Conservation (phyloP, 2,888 invertebrate species). For the Aspidiotus destructor region DNA sequence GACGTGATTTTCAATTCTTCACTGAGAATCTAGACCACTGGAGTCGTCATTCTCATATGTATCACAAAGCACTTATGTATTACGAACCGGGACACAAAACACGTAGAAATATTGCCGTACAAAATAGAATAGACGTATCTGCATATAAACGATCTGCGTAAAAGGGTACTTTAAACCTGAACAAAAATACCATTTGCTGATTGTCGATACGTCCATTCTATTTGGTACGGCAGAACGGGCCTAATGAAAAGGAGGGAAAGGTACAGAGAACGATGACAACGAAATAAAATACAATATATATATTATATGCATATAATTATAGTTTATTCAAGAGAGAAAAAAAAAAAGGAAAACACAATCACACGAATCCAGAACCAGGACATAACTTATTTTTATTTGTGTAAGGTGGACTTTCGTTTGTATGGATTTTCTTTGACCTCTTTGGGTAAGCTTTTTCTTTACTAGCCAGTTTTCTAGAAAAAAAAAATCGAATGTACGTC, state of each 20-base stretch:
- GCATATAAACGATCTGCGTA: too few species aligned
- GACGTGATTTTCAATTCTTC: neutral
- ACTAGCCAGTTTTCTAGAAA: neutral
- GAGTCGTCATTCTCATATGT: neutral
- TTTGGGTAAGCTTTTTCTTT: neutral
- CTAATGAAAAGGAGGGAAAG: conserved; percentile 3
- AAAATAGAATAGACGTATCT: too few species aligned
- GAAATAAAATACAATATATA: too few species aligned
- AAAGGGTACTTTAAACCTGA: too few species aligned
- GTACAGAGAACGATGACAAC: neutral
- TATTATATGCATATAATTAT: too few species aligned
- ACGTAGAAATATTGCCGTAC: too few species aligned
- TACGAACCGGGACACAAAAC: neutral
- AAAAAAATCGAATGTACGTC: neutral
- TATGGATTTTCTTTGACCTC: neutral
- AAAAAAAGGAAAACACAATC: conserved; percentile 8
- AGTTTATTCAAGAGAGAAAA: conserved; percentile 9
- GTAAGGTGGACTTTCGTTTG: neutral
- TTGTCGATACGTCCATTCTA: too few species aligned
- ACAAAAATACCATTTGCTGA: too few species aligned
- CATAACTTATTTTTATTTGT: neutral
- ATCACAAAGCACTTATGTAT: conserved; percentile 29
- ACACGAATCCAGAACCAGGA: neutral
- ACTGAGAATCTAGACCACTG: neutral
- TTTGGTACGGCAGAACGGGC: too few species aligned